Conservation (phyloP, 2,113 vertebrate genomes). For the Tupaia tana region DNA sequence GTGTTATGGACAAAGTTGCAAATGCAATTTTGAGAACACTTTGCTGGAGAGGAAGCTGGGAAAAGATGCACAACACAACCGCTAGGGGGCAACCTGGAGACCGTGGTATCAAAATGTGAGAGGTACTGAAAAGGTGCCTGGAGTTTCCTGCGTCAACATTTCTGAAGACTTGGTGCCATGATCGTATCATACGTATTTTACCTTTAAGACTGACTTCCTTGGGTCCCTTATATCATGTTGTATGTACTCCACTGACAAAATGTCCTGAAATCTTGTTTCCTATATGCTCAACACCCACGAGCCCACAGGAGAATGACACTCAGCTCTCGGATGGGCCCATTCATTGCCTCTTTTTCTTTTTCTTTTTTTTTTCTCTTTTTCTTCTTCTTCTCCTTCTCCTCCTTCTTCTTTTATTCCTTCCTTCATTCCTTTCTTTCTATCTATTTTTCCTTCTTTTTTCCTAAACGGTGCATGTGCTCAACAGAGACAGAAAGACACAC, state of each 20-base stretch:
- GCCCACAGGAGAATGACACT: not conserved
- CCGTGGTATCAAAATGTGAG: not conserved
- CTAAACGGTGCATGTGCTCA: no score
- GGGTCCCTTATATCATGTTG: not conserved
- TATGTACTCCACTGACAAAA: not conserved
- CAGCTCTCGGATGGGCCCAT: not conserved
- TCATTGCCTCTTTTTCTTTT: not conserved
- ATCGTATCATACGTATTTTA: not conserved
- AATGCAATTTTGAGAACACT: not conserved
- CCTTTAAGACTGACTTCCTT: not conserved
- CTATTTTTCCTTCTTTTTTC: no score
- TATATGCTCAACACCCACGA: not conserved
- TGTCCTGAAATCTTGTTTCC: not conserved
- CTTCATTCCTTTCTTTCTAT: no score
- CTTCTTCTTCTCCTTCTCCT: no score
- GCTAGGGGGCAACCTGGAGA: not conserved
- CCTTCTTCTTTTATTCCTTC: no score
- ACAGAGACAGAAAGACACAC: no score
- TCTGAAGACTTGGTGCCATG: not conserved
- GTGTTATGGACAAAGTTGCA: not conserved
- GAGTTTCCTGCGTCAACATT: not conserved
- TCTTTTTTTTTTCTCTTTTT: no score
- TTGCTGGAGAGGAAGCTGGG: not conserved
- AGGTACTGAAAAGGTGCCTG: not conserved
- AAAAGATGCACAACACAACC: not conserved